Conservation (phyloP, 1,140 invertebrate species). For the Choristoneura fumiferana region DNA sequence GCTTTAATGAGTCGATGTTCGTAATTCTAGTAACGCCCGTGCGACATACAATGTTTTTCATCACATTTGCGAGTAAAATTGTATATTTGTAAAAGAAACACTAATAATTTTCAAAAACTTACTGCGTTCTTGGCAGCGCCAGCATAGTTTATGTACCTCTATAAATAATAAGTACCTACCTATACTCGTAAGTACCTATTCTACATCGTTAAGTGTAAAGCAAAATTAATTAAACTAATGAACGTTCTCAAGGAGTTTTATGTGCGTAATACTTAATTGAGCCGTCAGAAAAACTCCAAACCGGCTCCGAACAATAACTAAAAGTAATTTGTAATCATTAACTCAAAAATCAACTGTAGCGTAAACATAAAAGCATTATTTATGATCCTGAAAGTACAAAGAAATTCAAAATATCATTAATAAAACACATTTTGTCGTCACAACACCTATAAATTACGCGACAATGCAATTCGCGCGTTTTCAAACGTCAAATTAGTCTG, state of each 20-base stretch:
- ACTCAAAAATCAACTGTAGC: constrained; percentile 22
- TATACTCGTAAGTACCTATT: too few relatives aligned
- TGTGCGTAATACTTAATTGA: constrained; percentile 21
- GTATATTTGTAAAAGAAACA: too few relatives aligned
- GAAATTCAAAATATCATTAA: constrained; percentile 22
- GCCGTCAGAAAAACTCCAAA: constrained; percentile 14
- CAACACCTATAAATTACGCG: constrained; percentile 24
- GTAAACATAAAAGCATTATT: constrained; percentile 21
- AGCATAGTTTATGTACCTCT: too few relatives aligned
- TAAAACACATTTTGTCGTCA: constrained; percentile 23
- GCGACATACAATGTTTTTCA: too few relatives aligned
- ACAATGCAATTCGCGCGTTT: constrained; percentile 24
- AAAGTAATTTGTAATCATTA: constrained; percentile 22
- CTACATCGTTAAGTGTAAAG: too few relatives aligned
- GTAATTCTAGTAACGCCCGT: too few relatives aligned
- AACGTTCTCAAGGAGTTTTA: constrained; percentile 5
- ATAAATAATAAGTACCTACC: too few relatives aligned
- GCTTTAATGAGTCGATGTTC: too few relatives aligned
- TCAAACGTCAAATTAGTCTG: constrained; percentile 22
- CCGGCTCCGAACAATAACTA: constrained; percentile 4
- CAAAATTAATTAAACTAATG: constrained; percentile 2
- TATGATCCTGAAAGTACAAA: constrained; percentile 20
- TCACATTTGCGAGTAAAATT: too few relatives aligned
- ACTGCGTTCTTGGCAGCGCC: too few relatives aligned
- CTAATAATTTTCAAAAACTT: too few relatives aligned